phyloP scores from a whole-genome alignment of 2,113 vertebrate genomes.

The Calidris pygmaea region DNA sequence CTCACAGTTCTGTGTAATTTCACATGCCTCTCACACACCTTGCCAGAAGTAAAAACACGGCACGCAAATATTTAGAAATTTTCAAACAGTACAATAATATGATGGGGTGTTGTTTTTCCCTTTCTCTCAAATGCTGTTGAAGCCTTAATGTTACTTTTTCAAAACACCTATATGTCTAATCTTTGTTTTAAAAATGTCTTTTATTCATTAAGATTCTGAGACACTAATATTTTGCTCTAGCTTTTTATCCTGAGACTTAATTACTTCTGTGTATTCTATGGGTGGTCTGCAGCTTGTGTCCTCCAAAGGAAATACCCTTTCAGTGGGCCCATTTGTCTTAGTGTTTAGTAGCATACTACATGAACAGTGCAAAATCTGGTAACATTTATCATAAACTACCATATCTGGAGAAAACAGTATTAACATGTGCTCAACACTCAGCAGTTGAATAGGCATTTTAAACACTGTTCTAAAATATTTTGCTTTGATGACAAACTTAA shows the following conservation, averaged over 20 bases:
- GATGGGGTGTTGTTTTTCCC: neutral
- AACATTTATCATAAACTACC: constrained; percentile 64
- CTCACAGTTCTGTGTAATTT: neutral
- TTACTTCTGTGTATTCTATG: constrained; percentile 27
- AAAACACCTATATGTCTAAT: neutral
- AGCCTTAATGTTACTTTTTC: neutral
- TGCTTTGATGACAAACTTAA: constrained; percentile 41
- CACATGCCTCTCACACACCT: neutral
- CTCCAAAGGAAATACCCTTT: constrained; percentile 59
- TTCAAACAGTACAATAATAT: neutral
- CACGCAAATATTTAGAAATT: neutral
- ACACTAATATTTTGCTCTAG: constrained; percentile 11
- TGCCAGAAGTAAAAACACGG: neutral
- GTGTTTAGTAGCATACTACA: constrained; percentile 30
- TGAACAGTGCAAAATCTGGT: constrained; percentile 44
- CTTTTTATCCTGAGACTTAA: constrained; percentile 36
- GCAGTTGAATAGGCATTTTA: constrained; percentile 18
- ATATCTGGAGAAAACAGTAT: constrained; percentile 55
- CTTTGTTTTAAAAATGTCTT: neutral
- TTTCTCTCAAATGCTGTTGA: neutral
- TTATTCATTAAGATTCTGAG: neutral
- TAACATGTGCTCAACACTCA: constrained; percentile 62
- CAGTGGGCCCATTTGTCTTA: constrained; percentile 55
- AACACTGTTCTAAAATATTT: constrained; percentile 19
- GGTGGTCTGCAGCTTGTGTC: constrained; percentile 46